A percentile compares a stretch with the other conserved stretches of the same genome.
Evolutionary conservation across 2,888 invertebrate genomes (phyloP).

Genomic region (Trichacis sp.): DNA sequence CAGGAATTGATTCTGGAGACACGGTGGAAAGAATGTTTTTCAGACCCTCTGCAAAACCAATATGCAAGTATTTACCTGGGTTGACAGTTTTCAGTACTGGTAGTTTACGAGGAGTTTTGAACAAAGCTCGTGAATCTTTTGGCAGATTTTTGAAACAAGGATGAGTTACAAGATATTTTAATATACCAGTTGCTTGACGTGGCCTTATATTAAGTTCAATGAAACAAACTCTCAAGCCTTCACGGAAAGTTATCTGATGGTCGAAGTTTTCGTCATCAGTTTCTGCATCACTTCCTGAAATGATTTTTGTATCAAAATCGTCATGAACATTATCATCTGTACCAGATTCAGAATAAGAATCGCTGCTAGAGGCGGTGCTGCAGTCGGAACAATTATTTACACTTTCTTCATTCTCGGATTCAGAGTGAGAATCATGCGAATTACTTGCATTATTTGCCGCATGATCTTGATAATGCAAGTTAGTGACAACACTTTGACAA

Average conservation of each 20-base stretch:
- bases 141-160: slow-evolving; percentile 13
- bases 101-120: slow-evolving; percentile 13
- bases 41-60: slow-evolving; percentile 6
- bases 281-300: no score
- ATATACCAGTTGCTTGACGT: slow-evolving; percentile 20
- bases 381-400: no score
- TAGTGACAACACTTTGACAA: no score
- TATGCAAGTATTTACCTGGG: slow-evolving; percentile 25
- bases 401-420: no score
- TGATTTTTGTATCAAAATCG: no score
- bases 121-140: slow-evolving; percentile 17
- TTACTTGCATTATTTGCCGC: no score
- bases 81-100: slow-evolving; percentile 9
- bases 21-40: neutral
- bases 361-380: no score
- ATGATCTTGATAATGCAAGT: no score
- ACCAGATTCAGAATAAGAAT: no score
- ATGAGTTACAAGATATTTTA: slow-evolving; percentile 12
- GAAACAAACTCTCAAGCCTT: neutral
- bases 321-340: no score
- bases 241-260: neutral
- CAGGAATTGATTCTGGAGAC: neutral
- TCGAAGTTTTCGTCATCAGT: no score
- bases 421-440: no score
- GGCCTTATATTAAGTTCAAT: slow-evolving; percentile 6